Evolutionary conservation across 2,797 vertebrate species (phyloP), one percentile per base, ranked within the genome.

Genomic region (Myripristis jacobus): DNA sequence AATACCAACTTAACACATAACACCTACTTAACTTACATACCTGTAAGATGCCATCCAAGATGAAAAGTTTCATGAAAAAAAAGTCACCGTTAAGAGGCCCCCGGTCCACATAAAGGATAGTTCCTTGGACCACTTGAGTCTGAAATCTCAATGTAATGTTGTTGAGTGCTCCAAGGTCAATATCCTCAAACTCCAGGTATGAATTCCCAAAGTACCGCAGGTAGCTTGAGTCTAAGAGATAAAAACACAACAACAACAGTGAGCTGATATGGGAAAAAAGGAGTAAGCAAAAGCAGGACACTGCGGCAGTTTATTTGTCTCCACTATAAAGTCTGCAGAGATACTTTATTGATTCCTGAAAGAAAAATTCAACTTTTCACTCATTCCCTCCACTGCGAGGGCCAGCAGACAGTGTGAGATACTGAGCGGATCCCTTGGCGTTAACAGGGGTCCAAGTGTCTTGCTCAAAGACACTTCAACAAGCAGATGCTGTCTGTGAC

Each of bases 171-270:
- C 78, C 82, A 48, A 96, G 91, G 84, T 84, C 73, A 65, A 95
- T 85, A 48, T 92, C 92, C 61, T 91, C 84, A 91, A 97, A 97
- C 90, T 96, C 93, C 89, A 95, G 81, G 80, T 94, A 96, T 24
- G 95, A 95, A 84, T 94, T 79, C 31, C 95, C 94, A 29, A 92
- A 89, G 84, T 95, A 97, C 7, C 16, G 86, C 66, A 86, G 55
- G 65, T 89, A 93, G 73, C 77, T 92, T 56, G 91, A 86, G 87
- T 93, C 94, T 96, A 83, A 44, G 68, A 44, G 25, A 66, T 9
- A 47, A 36, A 70, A 66, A 78, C 9, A 70, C 48, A 70, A 61
- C 56, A 70, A 61, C 56, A 62, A 66, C 1, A 56, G 16, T 69
- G 58, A 67, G 34, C 7, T 68, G 29, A 70, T 62, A 60, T 43